These are phyloP conservation scores for Rhincodon typus DNA, from an alignment of 2,797 vertebrate species.

Conservation along the genomic window DNA sequence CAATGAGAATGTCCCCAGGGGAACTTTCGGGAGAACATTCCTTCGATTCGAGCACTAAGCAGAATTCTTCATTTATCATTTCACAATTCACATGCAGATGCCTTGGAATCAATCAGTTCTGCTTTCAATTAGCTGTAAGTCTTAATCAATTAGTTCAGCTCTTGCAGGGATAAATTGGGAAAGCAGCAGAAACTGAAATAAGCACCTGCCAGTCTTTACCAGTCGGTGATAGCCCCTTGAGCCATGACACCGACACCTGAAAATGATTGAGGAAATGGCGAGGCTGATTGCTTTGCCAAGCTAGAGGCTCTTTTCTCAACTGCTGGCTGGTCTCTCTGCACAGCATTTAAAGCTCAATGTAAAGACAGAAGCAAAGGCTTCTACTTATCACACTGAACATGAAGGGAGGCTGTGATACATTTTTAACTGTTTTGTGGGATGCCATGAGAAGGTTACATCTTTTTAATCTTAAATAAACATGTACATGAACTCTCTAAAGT, in stretches of 20 bases:
- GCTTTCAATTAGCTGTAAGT: constrained; percentile 14
- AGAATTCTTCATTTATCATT: neutral
- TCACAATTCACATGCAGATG: constrained; percentile 6
- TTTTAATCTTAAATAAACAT: neutral
- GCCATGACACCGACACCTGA: neutral
- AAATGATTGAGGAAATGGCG: neutral
- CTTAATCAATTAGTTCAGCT: neutral
- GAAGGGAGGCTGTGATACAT: neutral
- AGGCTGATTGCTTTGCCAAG: neutral
- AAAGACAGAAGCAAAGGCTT: neutral
- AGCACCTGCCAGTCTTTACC: constrained; percentile 12
- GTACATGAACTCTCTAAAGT: neutral
- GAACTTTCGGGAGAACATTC: neutral
- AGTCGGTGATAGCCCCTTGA: neutral
- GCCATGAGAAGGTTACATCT: neutral
- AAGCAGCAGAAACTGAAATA: neutral
- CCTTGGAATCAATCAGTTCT: constrained; percentile 21
- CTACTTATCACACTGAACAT: neutral
- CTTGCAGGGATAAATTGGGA: neutral
- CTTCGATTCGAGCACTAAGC: neutral
- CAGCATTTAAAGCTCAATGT: neutral
- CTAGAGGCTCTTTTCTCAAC: neutral
- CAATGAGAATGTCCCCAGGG: neutral
- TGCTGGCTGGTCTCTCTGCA: neutral
- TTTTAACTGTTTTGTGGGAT: neutral